These are phyloP conservation scores for Accipiter minullus DNA, from an alignment of 2,797 vertebrate genomes.

Conservation along the genomic window DNA sequence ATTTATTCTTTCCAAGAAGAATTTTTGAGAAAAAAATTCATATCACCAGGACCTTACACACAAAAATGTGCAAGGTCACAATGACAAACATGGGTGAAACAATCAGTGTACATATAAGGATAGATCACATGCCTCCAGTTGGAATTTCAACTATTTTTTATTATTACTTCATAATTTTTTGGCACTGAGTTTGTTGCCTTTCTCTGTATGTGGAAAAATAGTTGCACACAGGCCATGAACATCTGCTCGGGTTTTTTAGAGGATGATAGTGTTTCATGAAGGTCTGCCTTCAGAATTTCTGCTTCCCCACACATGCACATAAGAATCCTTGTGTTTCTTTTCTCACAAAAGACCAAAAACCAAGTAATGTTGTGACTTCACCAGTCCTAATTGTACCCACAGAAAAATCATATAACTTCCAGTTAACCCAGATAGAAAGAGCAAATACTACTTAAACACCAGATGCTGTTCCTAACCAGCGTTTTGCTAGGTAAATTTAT, in stretches of 20 bases:
- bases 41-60: background rate
- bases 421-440: background rate
- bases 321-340: background rate
- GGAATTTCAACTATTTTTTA: constrained; percentile 16
- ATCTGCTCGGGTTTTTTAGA: background rate
- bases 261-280: background rate
- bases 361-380: background rate
- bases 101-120: background rate
- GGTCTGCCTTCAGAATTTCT: background rate
- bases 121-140: background rate
- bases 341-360: background rate
- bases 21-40: background rate
- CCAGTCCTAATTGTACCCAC: background rate
- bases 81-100: background rate
- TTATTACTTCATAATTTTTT: constrained; percentile 5
- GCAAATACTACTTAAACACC: background rate
- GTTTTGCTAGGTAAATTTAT: background rate
- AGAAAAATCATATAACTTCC: background rate
- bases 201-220: constrained; percentile 15
- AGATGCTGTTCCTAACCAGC: background rate
- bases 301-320: background rate
- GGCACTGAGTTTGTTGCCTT: background rate
- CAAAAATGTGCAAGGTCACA: background rate
- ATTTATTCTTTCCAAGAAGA: background rate
- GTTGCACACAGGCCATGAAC: constrained; percentile 1